Conservation (phyloP, 2,797 vertebrate genomes). For the Bovichtus diacanthus region DNA sequence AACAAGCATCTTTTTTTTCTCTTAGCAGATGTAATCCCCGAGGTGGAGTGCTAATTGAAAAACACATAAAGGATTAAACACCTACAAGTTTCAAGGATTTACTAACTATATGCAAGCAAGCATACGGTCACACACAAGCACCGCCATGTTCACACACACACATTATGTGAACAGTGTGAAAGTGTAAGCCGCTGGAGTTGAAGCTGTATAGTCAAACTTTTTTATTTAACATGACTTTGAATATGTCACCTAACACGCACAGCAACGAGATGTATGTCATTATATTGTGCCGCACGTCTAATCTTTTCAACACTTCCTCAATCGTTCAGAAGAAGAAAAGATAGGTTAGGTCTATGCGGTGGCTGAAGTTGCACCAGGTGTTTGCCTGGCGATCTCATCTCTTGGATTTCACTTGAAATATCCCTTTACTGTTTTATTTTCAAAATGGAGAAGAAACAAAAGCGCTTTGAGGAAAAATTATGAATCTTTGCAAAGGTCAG, state of each 20-base stretch:
- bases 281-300: background rate
- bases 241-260: constrained; percentile 5
- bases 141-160: background rate
- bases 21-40: constrained; percentile 58
- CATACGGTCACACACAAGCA: background rate
- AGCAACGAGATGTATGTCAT: constrained; percentile 8
- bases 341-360: constrained; percentile 17
- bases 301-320: constrained; percentile 7
- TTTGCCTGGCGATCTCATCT: constrained; percentile 26
- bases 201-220: constrained; percentile 26
- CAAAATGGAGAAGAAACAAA: constrained; percentile 57
- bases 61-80: constrained; percentile 57
- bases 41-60: constrained; percentile 46
- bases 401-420: constrained; percentile 41
- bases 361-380: constrained; percentile 42
- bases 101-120: constrained; percentile 12
- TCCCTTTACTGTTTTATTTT: constrained; percentile 19
- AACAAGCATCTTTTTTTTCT: constrained; percentile 56
- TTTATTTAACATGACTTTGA: constrained; percentile 9
- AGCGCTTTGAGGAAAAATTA: constrained; percentile 41
- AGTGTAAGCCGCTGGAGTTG: constrained; percentile 8
- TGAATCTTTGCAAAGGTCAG: constrained; percentile 72
- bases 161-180: background rate
- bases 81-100: constrained; percentile 34
- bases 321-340: background rate